Percentiles rank a stretch among this genome's conserved stretches.
These are phyloP conservation scores for Brachymystax lenok DNA, from an alignment of 2,797 vertebrate genomes.

Conservation along the genomic window DNA sequence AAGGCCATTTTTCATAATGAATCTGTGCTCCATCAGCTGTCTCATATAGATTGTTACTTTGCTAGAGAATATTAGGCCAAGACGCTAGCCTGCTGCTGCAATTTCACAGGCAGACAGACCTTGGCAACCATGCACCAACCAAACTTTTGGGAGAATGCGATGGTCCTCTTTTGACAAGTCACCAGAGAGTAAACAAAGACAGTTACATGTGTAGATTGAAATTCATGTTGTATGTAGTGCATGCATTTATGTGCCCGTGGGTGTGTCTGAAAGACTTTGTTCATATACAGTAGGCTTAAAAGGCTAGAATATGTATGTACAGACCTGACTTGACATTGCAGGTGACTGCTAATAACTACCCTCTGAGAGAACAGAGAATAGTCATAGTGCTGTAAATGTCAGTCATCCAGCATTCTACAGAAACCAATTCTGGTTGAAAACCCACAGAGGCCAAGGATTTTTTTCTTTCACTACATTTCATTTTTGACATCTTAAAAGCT, in stretches of 20 bases:
- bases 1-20: slow-evolving; percentile 34
- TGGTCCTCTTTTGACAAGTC: no score
- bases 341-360: slow-evolving; percentile 5
- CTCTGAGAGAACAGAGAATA: neutral
- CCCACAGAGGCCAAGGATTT: slow-evolving; percentile 45
- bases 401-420: slow-evolving; percentile 18
- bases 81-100: slow-evolving; percentile 16
- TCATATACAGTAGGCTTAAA: neutral
- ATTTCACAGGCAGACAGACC: slow-evolving; percentile 18
- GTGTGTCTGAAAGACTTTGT: neutral
- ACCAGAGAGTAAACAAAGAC: no score
- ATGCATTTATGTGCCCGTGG: neutral
- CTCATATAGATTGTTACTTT: slow-evolving; percentile 49
- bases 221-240: no score
- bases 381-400: neutral
- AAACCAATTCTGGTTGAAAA: slow-evolving; percentile 60
- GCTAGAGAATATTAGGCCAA: slow-evolving; percentile 38
- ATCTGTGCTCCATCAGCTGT: slow-evolving; percentile 39
- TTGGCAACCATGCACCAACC: neutral
- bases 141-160: no score
- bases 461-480: slow-evolving; percentile 60
- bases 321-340: neutral
- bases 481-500: slow-evolving; percentile 70
- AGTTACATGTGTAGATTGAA: no score
- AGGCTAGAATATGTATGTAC: neutral